phyloP scores from a whole-genome alignment of 2,113 vertebrate genomes.

The Serinus canaria region DNA sequence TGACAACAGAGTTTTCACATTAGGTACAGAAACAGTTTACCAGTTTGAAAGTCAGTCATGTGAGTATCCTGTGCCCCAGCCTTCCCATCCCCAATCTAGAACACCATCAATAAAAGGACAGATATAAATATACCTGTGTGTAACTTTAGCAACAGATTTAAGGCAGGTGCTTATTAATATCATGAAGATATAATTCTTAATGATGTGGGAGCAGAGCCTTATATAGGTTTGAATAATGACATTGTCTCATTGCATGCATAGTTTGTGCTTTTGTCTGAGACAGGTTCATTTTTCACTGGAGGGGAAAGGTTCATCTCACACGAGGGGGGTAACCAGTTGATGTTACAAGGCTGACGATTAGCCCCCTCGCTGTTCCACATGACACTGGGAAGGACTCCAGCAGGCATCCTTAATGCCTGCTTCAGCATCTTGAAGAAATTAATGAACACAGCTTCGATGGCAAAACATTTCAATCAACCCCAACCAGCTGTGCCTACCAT shows the following conservation, averaged over 20 bases:
- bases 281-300: slow-evolving; percentile 85
- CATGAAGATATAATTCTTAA: slow-evolving; percentile 80
- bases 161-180: slow-evolving; percentile 80
- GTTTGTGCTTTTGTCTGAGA: slow-evolving; percentile 81
- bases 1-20: not conserved
- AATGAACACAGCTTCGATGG: slow-evolving; percentile 83
- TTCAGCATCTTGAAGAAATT: slow-evolving; percentile 86
- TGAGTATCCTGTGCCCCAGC: not conserved
- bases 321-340: slow-evolving; percentile 84
- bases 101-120: slow-evolving; percentile 49
- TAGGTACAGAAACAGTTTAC: not conserved
- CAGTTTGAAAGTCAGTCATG: slow-evolving; percentile 43
- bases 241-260: slow-evolving; percentile 79
- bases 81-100: slow-evolving; percentile 39
- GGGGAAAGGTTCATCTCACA: slow-evolving; percentile 86
- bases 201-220: slow-evolving; percentile 79
- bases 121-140: slow-evolving; percentile 70
- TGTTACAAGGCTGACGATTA: slow-evolving; percentile 87
- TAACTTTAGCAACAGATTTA: slow-evolving; percentile 60
- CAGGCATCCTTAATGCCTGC: slow-evolving; percentile 84
- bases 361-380: slow-evolving; percentile 83
- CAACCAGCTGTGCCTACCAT: slow-evolving; percentile 80
- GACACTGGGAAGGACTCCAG: slow-evolving; percentile 85
- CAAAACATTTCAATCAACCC: slow-evolving; percentile 87
- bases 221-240: slow-evolving; percentile 82